A percentile compares a stretch with the other conserved stretches of the same genome.
phyloP scores from a whole-genome alignment of 2,113 vertebrate genomes.

The Onychorhynchus coronatus region DNA sequence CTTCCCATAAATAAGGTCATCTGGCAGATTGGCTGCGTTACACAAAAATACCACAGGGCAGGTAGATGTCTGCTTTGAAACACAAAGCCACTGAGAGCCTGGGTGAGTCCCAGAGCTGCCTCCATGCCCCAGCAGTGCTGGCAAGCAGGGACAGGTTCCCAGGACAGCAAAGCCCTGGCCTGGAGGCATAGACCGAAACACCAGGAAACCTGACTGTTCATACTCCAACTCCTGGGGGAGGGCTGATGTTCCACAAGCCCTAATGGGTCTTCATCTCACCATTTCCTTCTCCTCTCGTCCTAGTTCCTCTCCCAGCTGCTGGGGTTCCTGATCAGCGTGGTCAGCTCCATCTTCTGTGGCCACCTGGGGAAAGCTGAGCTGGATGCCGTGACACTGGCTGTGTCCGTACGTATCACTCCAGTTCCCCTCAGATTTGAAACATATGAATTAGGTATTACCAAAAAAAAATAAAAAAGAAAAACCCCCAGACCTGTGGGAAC shows the following conservation, averaged over 20 bases:
- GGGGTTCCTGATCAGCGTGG: constrained; percentile 84
- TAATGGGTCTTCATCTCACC: neutral
- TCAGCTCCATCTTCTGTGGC: constrained; percentile 91
- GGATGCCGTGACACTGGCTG: constrained; percentile 85
- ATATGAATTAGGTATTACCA: neutral
- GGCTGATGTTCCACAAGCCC: neutral
- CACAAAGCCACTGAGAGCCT: neutral
- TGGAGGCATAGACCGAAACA: neutral
- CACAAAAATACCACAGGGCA: neutral
- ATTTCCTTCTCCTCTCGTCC: neutral
- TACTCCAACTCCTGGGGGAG: neutral
- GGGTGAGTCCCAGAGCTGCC: neutral
- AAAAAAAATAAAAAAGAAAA: neutral
- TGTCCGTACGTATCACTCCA: constrained; percentile 72
- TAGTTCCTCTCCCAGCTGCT: constrained; percentile 87
- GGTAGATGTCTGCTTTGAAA: neutral
- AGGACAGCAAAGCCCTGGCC: neutral
- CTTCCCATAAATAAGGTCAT: neutral
- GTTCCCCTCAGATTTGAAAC: neutral
- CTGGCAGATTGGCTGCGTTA: neutral
- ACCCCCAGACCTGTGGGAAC: neutral
- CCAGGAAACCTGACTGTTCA: neutral
- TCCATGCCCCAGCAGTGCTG: neutral
- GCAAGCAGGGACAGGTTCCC: neutral
- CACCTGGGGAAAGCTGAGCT: constrained; percentile 87